phyloP scores from a whole-genome alignment of 2,888 invertebrate species.

The Acanthosepion pharaonis region DNA sequence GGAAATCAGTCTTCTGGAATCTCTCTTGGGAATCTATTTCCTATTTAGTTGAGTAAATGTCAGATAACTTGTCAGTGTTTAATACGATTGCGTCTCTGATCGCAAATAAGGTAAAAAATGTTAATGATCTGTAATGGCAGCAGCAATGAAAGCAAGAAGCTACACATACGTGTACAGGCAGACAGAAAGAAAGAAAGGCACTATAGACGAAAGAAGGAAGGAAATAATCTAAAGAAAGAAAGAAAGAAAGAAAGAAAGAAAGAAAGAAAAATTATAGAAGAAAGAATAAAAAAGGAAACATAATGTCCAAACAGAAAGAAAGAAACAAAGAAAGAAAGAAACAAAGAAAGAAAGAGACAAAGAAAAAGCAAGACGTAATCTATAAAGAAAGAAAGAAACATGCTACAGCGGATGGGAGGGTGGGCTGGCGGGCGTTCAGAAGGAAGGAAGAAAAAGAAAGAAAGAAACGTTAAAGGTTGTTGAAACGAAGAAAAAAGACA shows the following conservation, averaged over 20 bases:
- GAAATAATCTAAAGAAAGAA: neutral
- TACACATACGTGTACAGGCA: neutral
- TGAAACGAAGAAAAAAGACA: neutral
- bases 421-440: neutral
- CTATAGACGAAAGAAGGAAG: neutral
- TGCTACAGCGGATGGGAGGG: accelerated
- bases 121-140: neutral
- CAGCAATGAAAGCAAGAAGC: neutral
- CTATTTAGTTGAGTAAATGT: neutral
- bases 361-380: too few species aligned
- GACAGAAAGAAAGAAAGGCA: neutral
- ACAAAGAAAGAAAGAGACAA: neutral
- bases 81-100: neutral
- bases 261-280: neutral
- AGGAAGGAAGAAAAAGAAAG: neutral
- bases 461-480: neutral
- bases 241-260: neutral
- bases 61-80: neutral
- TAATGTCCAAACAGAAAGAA: too few species aligned
- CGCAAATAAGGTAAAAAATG: neutral
- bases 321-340: neutral
- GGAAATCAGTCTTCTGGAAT: neutral
- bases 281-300: too few species aligned
- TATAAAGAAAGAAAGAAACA: neutral
- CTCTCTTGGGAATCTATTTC: neutral